Conservation (phyloP, 2,113 vertebrate species). For the Cephalopterus ornatus region DNA sequence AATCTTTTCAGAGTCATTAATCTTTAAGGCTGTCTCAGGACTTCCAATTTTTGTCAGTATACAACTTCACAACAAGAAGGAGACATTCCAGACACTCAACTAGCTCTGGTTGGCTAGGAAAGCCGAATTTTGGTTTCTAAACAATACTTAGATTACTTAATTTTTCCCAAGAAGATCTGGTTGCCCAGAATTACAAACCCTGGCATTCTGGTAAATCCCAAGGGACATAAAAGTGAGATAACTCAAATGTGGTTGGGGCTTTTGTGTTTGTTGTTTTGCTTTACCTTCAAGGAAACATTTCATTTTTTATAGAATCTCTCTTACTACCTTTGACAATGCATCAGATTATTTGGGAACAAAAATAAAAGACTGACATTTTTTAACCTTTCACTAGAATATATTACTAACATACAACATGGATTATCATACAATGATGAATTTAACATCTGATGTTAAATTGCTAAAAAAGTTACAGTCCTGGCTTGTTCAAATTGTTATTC, state of each 20-base stretch:
- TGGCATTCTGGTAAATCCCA: neutral
- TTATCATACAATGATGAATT: neutral
- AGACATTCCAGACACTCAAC: neutral
- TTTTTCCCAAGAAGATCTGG: neutral
- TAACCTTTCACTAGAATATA: neutral
- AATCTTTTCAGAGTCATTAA: neutral
- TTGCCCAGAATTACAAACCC: neutral
- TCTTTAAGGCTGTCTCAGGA: neutral
- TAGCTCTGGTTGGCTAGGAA: neutral
- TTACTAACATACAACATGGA: neutral
- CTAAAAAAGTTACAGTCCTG: neutral
- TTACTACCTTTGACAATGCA: neutral
- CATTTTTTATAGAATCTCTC: neutral
- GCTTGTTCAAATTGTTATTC: neutral
- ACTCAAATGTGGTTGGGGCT: fast-evolving
- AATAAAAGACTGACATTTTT: neutral
- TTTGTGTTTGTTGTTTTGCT: neutral
- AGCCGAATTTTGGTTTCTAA: neutral
- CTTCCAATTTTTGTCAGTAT: neutral
- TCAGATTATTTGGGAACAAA: neutral
- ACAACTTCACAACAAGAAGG: neutral
- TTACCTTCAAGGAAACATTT: neutral
- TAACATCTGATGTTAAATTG: neutral
- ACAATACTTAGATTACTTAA: neutral
- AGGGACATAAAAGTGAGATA: neutral